Conservation (phyloP, 2,113 vertebrate genomes). For the Crotophaga sulcirostris region DNA sequence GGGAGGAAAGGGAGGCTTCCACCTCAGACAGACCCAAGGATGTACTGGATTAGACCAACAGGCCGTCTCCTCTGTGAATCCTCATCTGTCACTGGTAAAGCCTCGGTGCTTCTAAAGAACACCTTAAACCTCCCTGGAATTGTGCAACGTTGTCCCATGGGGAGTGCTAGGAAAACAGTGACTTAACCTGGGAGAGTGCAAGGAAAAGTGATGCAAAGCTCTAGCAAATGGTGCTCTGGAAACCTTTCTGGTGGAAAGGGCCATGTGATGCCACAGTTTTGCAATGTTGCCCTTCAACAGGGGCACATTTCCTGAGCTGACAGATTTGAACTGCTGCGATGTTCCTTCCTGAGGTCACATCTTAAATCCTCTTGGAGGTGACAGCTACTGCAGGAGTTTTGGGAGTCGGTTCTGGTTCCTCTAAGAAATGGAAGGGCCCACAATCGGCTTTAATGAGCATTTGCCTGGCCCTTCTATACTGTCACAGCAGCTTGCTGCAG, state of each 20-base stretch:
- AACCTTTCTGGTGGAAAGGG: neutral
- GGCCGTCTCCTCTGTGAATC: neutral
- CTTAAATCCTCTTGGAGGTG: neutral
- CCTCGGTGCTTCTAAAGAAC: neutral
- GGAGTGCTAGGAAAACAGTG: neutral
- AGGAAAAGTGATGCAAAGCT: neutral
- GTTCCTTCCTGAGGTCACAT: neutral
- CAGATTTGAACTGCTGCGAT: neutral
- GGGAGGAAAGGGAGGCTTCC: neutral
- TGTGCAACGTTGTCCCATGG: neutral
- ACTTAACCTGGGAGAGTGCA: neutral
- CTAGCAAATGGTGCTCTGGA: neutral
- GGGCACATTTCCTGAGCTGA: neutral
- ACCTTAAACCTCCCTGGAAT: neutral
- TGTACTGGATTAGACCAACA: neutral
- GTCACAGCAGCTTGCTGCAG: neutral
- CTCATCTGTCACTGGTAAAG: neutral
- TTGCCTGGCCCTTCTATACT: neutral
- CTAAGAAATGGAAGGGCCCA: neutral
- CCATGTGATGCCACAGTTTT: neutral
- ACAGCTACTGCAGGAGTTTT: neutral
- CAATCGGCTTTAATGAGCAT: neutral
- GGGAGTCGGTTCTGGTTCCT: neutral
- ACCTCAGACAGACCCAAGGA: neutral
- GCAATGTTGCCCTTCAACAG: neutral